Evolutionary conservation across 2,888 invertebrate species (phyloP).

Genomic region (Spialia ferax): DNA sequence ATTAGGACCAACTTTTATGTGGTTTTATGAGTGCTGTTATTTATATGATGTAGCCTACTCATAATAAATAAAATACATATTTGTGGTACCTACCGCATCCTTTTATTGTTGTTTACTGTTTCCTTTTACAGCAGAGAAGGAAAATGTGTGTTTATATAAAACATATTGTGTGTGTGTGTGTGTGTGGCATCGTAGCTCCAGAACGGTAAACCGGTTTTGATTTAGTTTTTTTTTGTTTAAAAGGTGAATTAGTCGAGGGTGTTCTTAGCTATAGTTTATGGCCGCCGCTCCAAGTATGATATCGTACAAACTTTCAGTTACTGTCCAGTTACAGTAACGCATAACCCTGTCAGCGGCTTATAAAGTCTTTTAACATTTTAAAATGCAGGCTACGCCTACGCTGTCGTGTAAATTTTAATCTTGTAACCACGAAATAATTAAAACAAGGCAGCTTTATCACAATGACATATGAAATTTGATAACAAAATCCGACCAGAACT

Average conservation of each 20-base stretch:
- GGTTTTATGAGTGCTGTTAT: slow-evolving; percentile 9
- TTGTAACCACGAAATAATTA: not conserved
- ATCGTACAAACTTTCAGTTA: too few relatives aligned
- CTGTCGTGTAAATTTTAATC: not conserved
- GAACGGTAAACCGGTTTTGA: too few relatives aligned
- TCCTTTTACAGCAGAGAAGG: not conserved
- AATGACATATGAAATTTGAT: not conserved
- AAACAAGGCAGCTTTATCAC: slow-evolving; percentile 7
- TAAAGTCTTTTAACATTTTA: not conserved
- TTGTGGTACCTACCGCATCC: not conserved
- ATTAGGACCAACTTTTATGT: slow-evolving; percentile 10
- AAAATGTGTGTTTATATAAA: not conserved
- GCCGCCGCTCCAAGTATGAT: too few relatives aligned
- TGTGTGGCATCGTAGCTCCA: too few relatives aligned
- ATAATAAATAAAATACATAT: too few relatives aligned
- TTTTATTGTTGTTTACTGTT: not conserved
- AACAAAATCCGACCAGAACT: slow-evolving; percentile 4
- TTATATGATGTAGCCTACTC: not conserved
- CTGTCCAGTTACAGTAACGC: too few relatives aligned
- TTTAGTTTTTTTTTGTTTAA: too few relatives aligned
- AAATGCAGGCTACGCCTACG: not conserved
- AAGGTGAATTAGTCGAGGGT: too few relatives aligned
- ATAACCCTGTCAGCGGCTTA: too few relatives aligned
- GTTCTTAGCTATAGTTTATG: too few relatives aligned
- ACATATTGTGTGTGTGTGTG: too few relatives aligned